Conservation (phyloP, 1,140 invertebrate species). For the Calliphora vicina region DNA sequence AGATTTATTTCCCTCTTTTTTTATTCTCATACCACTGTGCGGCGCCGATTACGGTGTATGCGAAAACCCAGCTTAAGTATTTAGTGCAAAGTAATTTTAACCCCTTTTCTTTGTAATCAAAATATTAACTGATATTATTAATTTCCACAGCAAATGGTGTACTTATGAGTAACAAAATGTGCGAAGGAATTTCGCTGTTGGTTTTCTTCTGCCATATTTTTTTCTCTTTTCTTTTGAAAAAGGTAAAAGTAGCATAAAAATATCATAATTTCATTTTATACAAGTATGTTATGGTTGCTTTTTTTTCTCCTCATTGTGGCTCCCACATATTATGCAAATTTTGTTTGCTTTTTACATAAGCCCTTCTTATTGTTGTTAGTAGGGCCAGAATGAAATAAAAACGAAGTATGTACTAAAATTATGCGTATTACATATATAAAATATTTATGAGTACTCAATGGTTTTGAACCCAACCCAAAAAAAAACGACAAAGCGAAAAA, state of each 20-base stretch:
- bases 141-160: too few species aligned
- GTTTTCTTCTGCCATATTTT: neutral
- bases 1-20: too few species aligned
- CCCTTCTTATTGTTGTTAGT: neutral
- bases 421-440: neutral
- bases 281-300: too few species aligned
- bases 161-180: too few species aligned
- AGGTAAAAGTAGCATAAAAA: neutral
- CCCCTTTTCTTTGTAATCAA: too few species aligned
- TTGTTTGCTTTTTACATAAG: neutral
- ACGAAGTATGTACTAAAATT: neutral
- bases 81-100: too few species aligned
- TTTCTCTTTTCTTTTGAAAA: neutral
- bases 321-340: neutral
- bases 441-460: neutral
- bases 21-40: too few species aligned
- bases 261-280: neutral
- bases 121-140: too few species aligned
- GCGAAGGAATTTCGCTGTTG: too few species aligned
- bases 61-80: too few species aligned
- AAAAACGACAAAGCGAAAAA: neutral
- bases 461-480: neutral
- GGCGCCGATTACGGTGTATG: too few species aligned
- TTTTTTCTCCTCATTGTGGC: neutral
- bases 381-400: neutral